phyloP scores from a whole-genome alignment of 1,140 invertebrate species.

The Papilio polyxenes region DNA sequence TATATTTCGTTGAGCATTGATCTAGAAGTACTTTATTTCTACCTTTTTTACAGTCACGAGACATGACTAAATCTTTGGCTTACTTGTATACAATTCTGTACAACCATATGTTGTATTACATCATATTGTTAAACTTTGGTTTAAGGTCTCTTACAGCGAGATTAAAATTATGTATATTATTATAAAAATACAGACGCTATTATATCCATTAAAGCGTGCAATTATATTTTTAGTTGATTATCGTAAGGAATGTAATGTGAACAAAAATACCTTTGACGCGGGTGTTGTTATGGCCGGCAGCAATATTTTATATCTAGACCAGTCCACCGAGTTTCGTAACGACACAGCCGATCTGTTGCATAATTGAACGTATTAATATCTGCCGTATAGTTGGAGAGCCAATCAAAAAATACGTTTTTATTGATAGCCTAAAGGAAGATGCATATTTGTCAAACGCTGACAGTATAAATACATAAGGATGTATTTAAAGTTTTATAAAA shows the following conservation, averaged over 20 bases:
- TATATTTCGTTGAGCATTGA: background rate
- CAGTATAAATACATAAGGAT: constrained; percentile 8
- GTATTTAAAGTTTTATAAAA: constrained; percentile 14
- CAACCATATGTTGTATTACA: no score
- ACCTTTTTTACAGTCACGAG: no score
- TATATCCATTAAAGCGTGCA: constrained; percentile 1
- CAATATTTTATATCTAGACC: constrained; percentile 40
- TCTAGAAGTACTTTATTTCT: background rate
- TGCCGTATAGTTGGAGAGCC: constrained; percentile 22
- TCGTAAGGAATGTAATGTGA: constrained; percentile 31
- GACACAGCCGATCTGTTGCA: constrained; percentile 36
- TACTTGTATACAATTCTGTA: no score
- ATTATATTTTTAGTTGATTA: constrained; percentile 18
- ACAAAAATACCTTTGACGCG: constrained; percentile 32
- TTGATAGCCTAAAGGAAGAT: constrained; percentile 22
- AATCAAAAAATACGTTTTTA: constrained; percentile 38
- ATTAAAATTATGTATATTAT: background rate
- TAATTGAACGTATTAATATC: constrained; percentile 40
- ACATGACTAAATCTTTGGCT: no score
- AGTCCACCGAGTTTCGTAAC: constrained; percentile 37
- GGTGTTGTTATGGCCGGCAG: constrained; percentile 36
- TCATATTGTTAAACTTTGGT: background rate
- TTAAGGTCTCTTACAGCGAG: no score
- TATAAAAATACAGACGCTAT: background rate
- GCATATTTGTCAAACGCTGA: constrained; percentile 25